Evolutionary conservation across 2,888 invertebrate genomes (phyloP).

Genomic region (Lithodes maja): DNA sequence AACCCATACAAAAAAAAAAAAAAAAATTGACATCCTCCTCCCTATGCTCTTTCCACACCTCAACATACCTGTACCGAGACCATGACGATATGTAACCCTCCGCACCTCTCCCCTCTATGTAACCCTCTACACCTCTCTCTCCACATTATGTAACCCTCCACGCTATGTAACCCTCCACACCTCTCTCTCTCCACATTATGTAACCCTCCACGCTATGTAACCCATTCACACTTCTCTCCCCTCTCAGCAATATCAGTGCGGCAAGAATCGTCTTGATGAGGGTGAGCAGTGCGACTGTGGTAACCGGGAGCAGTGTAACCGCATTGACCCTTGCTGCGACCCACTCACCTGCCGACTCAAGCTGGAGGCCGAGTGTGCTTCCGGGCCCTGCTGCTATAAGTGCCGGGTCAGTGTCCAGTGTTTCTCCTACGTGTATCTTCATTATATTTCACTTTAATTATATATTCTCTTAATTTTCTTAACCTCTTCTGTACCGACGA

Average conservation of each 20-base stretch:
- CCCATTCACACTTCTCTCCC: background rate
- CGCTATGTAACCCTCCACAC: background rate
- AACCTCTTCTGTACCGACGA: no score
- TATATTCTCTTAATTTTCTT: no score
- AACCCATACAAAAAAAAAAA: no score
- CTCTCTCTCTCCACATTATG: background rate
- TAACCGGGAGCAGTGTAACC: conserved; percentile 89
- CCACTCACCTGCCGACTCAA: conserved; percentile 96
- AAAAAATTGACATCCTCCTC: background rate
- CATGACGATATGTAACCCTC: background rate
- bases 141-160: background rate
- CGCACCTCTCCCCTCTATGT: background rate
- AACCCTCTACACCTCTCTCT: background rate
- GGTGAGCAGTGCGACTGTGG: conserved; percentile 99
- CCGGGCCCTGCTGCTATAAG: conserved; percentile 92
- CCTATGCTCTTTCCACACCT: background rate
- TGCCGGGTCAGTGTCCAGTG: conserved; percentile 83
- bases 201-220: background rate
- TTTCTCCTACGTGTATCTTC: background rate
- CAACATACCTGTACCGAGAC: background rate
- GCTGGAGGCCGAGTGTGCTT: conserved; percentile 94
- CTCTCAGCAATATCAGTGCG: conserved; percentile 79
- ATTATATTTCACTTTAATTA: background rate
- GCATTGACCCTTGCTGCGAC: conserved; percentile 96
- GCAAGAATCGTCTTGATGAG: conserved; percentile 94